phyloP scores from a whole-genome alignment of 2,113 vertebrate species.

The Clarias magur region DNA sequence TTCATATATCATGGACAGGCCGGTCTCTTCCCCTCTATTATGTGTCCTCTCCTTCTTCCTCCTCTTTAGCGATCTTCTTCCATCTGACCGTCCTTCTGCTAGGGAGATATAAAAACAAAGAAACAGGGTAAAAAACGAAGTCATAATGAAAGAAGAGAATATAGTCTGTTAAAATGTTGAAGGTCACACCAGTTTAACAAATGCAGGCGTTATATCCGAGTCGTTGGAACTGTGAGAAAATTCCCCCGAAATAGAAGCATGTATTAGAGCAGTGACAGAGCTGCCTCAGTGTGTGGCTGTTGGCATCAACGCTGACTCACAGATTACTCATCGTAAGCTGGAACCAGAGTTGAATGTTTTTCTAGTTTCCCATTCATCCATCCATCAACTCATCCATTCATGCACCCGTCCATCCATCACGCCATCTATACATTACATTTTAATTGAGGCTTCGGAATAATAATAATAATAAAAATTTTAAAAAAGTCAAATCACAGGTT shows the following conservation, averaged over 20 bases:
- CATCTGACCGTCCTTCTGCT: constrained; percentile 25
- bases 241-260: not conserved
- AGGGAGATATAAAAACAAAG: constrained; percentile 9
- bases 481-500: not conserved
- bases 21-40: constrained; percentile 1
- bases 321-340: not conserved
- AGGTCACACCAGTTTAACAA: constrained; percentile 13
- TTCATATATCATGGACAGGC: not conserved
- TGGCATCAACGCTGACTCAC: constrained; percentile 3
- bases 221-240: constrained; percentile 2
- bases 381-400: too few relatives aligned
- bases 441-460: not conserved
- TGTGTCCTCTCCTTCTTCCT: not conserved
- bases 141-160: not conserved
- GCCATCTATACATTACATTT: not conserved
- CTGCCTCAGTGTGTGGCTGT: constrained; percentile 12
- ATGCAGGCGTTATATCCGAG: constrained; percentile 1
- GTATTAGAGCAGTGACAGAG: not conserved
- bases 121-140: constrained; percentile 13
- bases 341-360: not conserved
- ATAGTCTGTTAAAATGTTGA: constrained; percentile 3
- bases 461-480: too few relatives aligned
- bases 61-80: constrained; percentile 7
- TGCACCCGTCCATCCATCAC: not conserved
- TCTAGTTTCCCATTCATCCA: not conserved